Evolutionary conservation across 2,888 invertebrate genomes (phyloP), one percentile per base, ranked within the genome.

Genomic region (Leptopilina myrica): DNA sequence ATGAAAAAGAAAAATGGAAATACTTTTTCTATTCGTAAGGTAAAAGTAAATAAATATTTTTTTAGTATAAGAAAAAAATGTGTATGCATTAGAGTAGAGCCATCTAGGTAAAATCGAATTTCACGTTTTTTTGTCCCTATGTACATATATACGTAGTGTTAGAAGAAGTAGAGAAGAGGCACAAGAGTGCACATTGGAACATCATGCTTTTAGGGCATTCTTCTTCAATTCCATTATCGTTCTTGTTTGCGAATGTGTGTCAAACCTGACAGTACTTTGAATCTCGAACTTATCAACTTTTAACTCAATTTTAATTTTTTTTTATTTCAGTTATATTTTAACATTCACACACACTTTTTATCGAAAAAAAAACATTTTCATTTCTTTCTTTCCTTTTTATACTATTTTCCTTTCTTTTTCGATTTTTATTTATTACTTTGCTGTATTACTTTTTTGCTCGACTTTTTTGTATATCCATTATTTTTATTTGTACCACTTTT

Each of bases 221-320:
- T 20, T 49, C 53, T 67, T 67, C 49, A 53, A 67, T 67, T 67
- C 20, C 49, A 67, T 67, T 67, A 67, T 67, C 49, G 49, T 67
- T 49, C 46, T 67, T 12, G 43, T 33, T 33, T 20, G 46, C 15
- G 15, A 46, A 64, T 33, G 40, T 40, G 9, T 46, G 15, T 67
- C 46, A 67, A 67, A 46, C 15, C 20, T 49, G 46, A 15, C 20
- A 67, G n/a, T 20, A 20, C 20, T 62, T 15, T 59, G n/a, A 59
- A 59, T 59, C 49, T 49, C 59, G 59, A 59, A 15, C 9, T 3
- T 62, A 5, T 62, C n/a, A 8, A 20, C 6, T 62, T 62, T 62
- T 20, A 5, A 62, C 20, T 62, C 62, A 62, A 62, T 62, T 62
- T 20, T 49, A 49, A 49, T 11, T 49, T 9, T 4, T 49, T 49